Evolutionary conservation across 2,113 vertebrate genomes (phyloP).

Genomic region (Urocitellus parryii): DNA sequence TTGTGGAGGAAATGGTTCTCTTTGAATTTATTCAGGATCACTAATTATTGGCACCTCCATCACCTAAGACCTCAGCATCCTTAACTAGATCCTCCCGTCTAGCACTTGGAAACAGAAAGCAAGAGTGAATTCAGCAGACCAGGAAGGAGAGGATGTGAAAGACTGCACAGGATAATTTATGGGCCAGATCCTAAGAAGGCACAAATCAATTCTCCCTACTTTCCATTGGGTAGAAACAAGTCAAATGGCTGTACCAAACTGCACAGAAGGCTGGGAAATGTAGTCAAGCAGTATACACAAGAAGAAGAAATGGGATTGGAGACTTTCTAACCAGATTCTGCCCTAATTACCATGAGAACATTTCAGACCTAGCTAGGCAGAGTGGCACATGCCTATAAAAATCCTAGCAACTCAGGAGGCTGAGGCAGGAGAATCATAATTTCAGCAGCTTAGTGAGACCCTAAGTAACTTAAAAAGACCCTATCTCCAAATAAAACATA

Average conservation of each 20-base stretch:
- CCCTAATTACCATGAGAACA: slow-evolving; percentile 36
- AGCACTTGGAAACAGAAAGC: slow-evolving; percentile 10
- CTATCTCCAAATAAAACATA: too few species aligned
- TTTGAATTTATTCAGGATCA: slow-evolving; percentile 12
- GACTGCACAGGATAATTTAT: neutral
- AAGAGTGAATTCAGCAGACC: neutral
- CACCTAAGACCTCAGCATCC: neutral
- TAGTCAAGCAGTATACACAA: neutral
- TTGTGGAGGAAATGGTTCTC: neutral
- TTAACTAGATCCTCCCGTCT: slow-evolving; percentile 13
- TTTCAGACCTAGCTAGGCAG: neutral
- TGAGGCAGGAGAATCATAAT: too few species aligned
- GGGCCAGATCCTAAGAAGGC: neutral
- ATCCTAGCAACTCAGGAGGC: too few species aligned
- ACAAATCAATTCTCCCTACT: neutral
- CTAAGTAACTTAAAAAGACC: too few species aligned
- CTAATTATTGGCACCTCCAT: neutral
- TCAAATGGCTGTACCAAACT: neutral
- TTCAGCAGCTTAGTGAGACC: too few species aligned
- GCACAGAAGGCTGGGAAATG: slow-evolving; percentile 20
- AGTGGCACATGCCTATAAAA: too few species aligned
- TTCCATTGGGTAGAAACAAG: slow-evolving; percentile 28
- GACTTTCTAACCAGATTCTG: neutral
- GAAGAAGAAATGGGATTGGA: slow-evolving; percentile 2
- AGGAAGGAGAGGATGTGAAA: neutral